Evolutionary conservation across 2,797 vertebrate species (phyloP).

Genomic region (Oreortyx pictus): DNA sequence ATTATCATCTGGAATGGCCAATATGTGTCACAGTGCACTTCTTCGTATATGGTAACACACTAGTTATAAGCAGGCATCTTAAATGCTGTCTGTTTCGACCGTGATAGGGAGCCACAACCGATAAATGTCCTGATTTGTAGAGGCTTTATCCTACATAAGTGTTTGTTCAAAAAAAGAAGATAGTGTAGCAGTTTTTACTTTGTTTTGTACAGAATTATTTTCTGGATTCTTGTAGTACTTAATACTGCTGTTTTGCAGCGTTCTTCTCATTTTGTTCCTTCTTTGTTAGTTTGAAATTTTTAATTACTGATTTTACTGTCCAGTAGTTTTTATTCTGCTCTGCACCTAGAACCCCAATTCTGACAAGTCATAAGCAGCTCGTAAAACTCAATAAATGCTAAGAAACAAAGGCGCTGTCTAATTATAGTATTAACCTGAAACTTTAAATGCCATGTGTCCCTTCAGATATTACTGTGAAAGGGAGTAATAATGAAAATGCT

Average conservation of each 20-base stretch:
- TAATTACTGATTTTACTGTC: neutral
- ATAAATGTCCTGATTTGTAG: neutral
- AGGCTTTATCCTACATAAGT: neutral
- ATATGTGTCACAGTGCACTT: neutral
- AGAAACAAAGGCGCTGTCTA: neutral
- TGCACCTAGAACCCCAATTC: neutral
- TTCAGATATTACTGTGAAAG: neutral
- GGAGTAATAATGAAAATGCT: neutral
- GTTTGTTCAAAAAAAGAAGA: neutral
- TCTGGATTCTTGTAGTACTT: neutral
- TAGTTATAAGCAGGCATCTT: neutral
- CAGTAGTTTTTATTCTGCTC: neutral
- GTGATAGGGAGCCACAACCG: neutral
- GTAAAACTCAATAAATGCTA: neutral
- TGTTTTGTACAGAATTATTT: neutral
- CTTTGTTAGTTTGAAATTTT: neutral
- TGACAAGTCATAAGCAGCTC: neutral
- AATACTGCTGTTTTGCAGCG: neutral
- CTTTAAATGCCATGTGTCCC: neutral
- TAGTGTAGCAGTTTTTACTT: neutral
- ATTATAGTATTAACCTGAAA: neutral
- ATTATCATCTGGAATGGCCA: neutral
- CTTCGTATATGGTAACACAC: rapidly evolving
- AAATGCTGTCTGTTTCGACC: neutral
- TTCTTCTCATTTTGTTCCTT: neutral